phyloP scores from a whole-genome alignment of 2,888 invertebrate species.

The Drosophila suboccidentalis region DNA sequence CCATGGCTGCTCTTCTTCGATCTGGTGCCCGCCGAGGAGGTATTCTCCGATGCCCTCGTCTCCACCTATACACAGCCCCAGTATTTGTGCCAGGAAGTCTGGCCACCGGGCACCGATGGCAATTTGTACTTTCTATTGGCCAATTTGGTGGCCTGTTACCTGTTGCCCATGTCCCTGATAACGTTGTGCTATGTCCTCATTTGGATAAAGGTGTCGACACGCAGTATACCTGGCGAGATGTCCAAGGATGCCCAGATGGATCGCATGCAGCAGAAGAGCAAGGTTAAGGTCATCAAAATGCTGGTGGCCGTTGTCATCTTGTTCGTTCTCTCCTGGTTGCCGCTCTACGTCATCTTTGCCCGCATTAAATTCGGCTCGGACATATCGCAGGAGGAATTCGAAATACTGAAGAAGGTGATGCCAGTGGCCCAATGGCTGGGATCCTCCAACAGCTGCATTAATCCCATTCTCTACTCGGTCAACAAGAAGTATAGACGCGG shows the following conservation, averaged over 20 bases:
- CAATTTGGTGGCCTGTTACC: slow-evolving; percentile 95
- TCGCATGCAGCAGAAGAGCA: slow-evolving; percentile 96
- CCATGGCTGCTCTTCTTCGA: slow-evolving; percentile 97
- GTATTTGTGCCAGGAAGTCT: slow-evolving; percentile 92
- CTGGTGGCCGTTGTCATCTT: slow-evolving; percentile 95
- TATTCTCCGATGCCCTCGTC: slow-evolving; percentile 88
- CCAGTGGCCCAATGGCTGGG: slow-evolving; percentile 97
- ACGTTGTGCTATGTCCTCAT: slow-evolving; percentile 96
- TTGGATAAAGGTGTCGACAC: slow-evolving; percentile 95
- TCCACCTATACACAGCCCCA: slow-evolving; percentile 90
- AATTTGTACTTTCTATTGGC: slow-evolving; percentile 95
- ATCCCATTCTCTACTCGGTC: slow-evolving; percentile 97
- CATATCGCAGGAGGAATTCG: slow-evolving; percentile 92
- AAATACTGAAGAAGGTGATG: slow-evolving; percentile 91
- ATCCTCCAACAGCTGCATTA: slow-evolving; percentile 97
- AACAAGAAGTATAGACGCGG: slow-evolving; percentile 97
- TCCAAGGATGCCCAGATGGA: slow-evolving; percentile 96
- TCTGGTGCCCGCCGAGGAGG: slow-evolving; percentile 86
- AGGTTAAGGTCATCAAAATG: slow-evolving; percentile 98
- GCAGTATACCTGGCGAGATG: slow-evolving; percentile 93
- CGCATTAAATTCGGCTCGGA: slow-evolving; percentile 92
- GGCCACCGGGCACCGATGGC: slow-evolving; percentile 94
- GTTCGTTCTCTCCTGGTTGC: slow-evolving; percentile 97
- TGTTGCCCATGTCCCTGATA: slow-evolving; percentile 95
- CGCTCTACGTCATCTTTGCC: slow-evolving; percentile 95